phyloP scores from a whole-genome alignment of 2,888 invertebrate species.

The Epinotia demarniana region DNA sequence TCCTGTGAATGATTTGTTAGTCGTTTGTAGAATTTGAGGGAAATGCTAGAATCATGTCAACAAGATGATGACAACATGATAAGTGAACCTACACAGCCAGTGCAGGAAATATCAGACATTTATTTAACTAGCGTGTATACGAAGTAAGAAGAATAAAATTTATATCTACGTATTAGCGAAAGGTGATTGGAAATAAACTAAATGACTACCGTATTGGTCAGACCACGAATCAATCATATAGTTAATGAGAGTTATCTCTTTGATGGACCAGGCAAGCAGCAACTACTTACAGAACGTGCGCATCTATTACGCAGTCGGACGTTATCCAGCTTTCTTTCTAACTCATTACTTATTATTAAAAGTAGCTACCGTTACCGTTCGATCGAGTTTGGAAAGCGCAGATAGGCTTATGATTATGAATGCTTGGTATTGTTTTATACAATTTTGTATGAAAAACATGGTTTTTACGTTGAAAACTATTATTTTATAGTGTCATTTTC shows the following conservation, averaged over 20 bases:
- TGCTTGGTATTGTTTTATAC: neutral
- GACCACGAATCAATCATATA: conserved; percentile 71
- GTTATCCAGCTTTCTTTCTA: conserved; percentile 70
- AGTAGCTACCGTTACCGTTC: conserved; percentile 71
- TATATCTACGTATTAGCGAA: neutral
- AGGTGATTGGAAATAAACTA: conserved; percentile 24
- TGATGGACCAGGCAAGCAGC: conserved; percentile 58
- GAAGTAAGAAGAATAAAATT: neutral
- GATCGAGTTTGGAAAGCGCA: conserved; percentile 54
- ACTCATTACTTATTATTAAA: conserved; percentile 80
- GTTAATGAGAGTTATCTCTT: conserved; percentile 66
- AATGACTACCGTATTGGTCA: conserved; percentile 75
- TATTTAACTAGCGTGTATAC: neutral
- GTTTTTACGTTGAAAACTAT: neutral
- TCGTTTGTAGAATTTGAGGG: conserved; percentile 16
- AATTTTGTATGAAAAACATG: neutral
- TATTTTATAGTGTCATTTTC: neutral
- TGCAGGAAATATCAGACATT: conserved; percentile 1
- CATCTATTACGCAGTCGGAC: conserved; percentile 62
- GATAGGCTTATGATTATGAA: conserved; percentile 46
- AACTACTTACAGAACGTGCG: conserved; percentile 54
- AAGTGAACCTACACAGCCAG: neutral
- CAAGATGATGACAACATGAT: conserved; percentile 15
- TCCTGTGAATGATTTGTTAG: conserved; percentile 50
- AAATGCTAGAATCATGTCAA: conserved; percentile 5